Conservation (phyloP, 2,797 vertebrate genomes). For the Rhinichthys osculus region DNA sequence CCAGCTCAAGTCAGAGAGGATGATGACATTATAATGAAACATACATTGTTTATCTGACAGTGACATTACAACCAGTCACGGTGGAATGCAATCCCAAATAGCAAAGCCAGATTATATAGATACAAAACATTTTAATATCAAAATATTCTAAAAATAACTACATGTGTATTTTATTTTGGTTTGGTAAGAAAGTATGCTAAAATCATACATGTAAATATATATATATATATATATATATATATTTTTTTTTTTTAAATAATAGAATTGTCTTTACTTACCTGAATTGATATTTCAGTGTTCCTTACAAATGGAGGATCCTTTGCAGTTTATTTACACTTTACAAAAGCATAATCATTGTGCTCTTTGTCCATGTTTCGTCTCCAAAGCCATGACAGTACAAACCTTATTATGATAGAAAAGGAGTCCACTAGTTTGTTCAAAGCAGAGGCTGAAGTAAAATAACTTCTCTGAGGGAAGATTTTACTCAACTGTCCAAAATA, state of each 20-base stretch:
- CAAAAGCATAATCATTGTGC: neutral
- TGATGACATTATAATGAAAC: constrained; percentile 44
- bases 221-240: neutral
- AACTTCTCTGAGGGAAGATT: neutral
- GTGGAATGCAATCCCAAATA: neutral
- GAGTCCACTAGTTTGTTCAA: neutral
- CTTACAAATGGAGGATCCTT: neutral
- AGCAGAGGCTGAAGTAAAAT: constrained; percentile 11
- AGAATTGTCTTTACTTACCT: constrained; percentile 2
- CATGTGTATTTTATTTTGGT: neutral
- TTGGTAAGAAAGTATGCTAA: neutral
- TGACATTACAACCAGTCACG: constrained; percentile 18
- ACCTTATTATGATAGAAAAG: neutral
- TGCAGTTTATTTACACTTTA: neutral
- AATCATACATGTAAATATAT: neutral
- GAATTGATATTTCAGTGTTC: neutral
- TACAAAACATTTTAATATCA: neutral
- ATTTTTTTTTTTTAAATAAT: too few relatives aligned
- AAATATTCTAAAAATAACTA: neutral
- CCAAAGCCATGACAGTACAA: neutral
- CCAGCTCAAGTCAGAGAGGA: constrained; percentile 40
- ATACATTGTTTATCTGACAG: constrained; percentile 18
- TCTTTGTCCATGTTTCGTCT: neutral
- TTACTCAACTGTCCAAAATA: constrained; percentile 7
- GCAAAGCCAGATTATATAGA: neutral